Base-by-base conservation (phyloP, 2,888 invertebrate genomes). In the Zelleria hepariella region DNA sequence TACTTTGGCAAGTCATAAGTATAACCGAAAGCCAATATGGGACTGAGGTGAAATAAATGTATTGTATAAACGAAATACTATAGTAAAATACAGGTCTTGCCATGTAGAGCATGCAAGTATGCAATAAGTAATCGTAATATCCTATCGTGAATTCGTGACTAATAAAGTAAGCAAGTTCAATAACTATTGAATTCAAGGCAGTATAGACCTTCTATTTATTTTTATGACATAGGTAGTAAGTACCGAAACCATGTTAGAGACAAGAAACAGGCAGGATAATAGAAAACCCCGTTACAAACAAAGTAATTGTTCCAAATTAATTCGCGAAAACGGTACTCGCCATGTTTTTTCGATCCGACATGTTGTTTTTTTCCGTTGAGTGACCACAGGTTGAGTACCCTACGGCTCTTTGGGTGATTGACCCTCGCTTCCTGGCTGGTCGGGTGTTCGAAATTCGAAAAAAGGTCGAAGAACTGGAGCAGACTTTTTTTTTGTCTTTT, bases 321-420 rank as follows among this genome's bases (percentile, higher is more conserved):
- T 72, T 71, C 63, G 62, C 67, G 57, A 67, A 57, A 59, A 63
- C 66, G 67, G 66, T 68, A 62, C 32, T 42, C 32, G 32, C 3
- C 32, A 15, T 67, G 61, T n/a, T n/a, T 54, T 24, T 25, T n/a
- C 5, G 15, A 25, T 26, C 10, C 51, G 20, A 51, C 32, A 18
- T 65, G 62, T 67, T 65, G 62, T 70, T 69, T 64, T 68, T 73
- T 72, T 65, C 65, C 69, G 68, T 67, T 74, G 64, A 64, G 56
- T 73, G 75, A 62, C 61, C 68, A 69, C 68, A 6, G 68, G 67
- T 68, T 67, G 70, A 65, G 64, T 63, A 64, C 23, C 66, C 64
- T 66, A 59, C 59, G 60, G 21, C 60, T 58, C n/a, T n/a, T n/a
- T 62, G 67, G 66, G 65, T 66, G 62, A 58, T 59, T 67, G 68